A percentile compares a stretch with the other conserved stretches of the same genome.
Conservation (phyloP, 2,113 vertebrate species). For the Gallinago jamesoni region DNA sequence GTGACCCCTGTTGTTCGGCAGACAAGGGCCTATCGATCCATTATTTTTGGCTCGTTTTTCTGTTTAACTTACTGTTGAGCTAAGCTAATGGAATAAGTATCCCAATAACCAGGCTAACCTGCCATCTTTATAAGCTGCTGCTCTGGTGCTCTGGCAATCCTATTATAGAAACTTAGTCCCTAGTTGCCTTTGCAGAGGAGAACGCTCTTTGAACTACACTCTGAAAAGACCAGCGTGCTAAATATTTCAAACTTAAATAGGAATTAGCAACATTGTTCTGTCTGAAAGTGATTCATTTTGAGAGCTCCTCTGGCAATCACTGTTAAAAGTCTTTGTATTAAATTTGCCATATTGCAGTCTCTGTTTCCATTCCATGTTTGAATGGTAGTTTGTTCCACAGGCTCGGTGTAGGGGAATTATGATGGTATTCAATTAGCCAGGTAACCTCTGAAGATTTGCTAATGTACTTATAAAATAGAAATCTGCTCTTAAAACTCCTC, state of each 20-base stretch:
- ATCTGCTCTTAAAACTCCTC: not conserved
- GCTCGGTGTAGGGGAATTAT: not conserved
- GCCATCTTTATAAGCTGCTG: not conserved
- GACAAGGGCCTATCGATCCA: not conserved
- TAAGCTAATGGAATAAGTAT: not conserved
- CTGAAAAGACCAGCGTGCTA: conserved; percentile 24
- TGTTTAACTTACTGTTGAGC: not conserved
- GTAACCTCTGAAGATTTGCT: conserved; percentile 54
- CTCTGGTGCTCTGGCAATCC: not conserved
- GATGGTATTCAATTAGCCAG: conserved; percentile 55
- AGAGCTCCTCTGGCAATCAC: conserved; percentile 13
- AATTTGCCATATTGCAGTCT: conserved; percentile 44
- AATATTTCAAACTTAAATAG: conserved; percentile 67
- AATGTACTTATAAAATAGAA: conserved; percentile 29
- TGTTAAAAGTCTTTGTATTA: conserved; percentile 47
- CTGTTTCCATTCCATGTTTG: conserved; percentile 18
- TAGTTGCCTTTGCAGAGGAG: not conserved
- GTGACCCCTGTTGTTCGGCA: not conserved
- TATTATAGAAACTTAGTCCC: not conserved
- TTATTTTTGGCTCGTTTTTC: not conserved
- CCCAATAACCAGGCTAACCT: not conserved
- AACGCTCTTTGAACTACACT: conserved; percentile 28
- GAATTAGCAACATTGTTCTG: conserved; percentile 42
- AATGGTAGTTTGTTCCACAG: conserved; percentile 26
- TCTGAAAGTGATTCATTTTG: conserved; percentile 45